Base-by-base conservation (phyloP, 2,797 vertebrate species). In the Rhabdomys pumilio region DNA sequence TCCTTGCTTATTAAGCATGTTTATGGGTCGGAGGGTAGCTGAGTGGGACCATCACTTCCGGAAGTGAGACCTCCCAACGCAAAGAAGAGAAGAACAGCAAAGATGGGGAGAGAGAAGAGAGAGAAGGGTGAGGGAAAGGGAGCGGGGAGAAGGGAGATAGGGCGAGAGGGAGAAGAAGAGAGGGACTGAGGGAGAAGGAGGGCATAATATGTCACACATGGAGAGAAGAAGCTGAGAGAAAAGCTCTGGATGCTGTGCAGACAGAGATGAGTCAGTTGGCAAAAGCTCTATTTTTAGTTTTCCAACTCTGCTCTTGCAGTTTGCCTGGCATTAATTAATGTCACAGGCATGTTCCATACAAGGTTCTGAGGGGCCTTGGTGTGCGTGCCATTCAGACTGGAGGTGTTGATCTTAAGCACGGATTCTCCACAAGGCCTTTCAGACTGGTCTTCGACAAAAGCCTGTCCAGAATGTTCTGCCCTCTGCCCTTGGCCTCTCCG, bases 211-310 rank as follows among this genome's bases (percentile, higher is more conserved):
- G n/a, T 47, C 26, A 3, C n/a, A 8, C 72, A 26, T 63, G 90
- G 31, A 55, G 63, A 61, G 88, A 79, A 72, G 75, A 89, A 77
- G 92, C 97, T 94, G 97, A 57, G 57, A 24, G 34, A 92, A 15
- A n/a, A 53, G 77, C 65, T 88, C 91, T 1, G 20, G 79, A 53
- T 81, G 92, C 94, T 85, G 86, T 96, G 95, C 89, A 97, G 11
- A 93, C 91, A 94, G 97, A 69, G 94, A 96, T 85, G 97, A 97
- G 97, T 96, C 95, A 96, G 97, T 87, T 57, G 95, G 92, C 94
- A 96, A 57, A 57, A 76, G 96, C n/a, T 94, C 96, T 97, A 96
- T 98, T 97, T 98, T 95, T 94, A 98, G 95, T 96, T 61, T 80
- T 86, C 95, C 81, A 87, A 91, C 95, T 84, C 85, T 96, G 89